Base-by-base conservation (phyloP, 2,113 vertebrate genomes). In the Semicossyphus pulcher region DNA sequence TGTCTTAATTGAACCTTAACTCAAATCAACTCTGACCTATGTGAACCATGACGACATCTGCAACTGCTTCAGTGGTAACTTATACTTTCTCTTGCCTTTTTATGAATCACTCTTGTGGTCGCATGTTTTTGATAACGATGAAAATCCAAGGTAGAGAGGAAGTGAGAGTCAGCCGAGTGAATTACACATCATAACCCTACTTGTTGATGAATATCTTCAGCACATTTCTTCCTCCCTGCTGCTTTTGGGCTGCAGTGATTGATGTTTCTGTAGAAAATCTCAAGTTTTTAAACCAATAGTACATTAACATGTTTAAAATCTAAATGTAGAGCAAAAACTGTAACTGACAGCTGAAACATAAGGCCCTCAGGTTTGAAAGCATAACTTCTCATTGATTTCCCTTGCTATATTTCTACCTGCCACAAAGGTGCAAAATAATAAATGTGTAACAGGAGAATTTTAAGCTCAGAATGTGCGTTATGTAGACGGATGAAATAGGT, bases 11-110 rank as follows among this genome's bases (percentile, higher is more conserved):
- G 11, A 64, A 92, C 94, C 95, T 97, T 99, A 95, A 98, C 95
- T 65, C 61, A 56, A 28, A 72, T 29, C 45, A 88, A 99, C 97
- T 54, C 93, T 97, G 86, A 95, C 94, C 0, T 98, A 97, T 80
- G 94, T 99, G 83, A 96, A 94, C 21, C 95, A 97, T 47, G 96
- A 99, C 54, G 97, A 99, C 69, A 93, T 99, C 93, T 97, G 96
- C 94, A 94, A 90, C 88, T 96, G 96, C 90, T 99, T 98, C 90
- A 94, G 92, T 93, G 97, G 97, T 99, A 88, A 93, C 83, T 57
- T 74, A 25, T 37, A 18, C 15, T 59, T 21, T 23, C 3, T 44
- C 26, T 29, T 44, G 9, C 20, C 20, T 15, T 41, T 59, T 7
- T 18, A 23, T 7, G 8, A 7, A 5, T 58, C 15, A 21, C 37